Evolutionary conservation across 2,113 vertebrate species (phyloP).

Genomic region (Mastomys natalensis): DNA sequence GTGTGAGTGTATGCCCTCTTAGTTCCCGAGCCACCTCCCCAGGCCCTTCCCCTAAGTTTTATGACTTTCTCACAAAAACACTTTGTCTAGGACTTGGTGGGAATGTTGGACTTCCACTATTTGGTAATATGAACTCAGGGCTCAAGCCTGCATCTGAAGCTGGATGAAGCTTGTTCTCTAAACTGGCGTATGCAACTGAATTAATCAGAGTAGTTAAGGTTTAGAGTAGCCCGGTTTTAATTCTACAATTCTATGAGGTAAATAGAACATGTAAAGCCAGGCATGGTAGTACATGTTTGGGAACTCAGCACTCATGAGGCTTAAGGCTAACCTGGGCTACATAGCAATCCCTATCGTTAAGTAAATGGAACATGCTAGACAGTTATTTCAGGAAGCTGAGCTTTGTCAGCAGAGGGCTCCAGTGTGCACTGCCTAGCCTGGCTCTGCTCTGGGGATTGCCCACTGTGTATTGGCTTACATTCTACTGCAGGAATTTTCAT

Average conservation of each 20-base stretch:
- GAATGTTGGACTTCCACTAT: background rate
- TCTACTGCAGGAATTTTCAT: background rate
- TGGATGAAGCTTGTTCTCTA: slow-evolving; percentile 3
- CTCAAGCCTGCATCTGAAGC: background rate
- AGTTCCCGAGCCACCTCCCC: background rate
- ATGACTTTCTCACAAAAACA: background rate
- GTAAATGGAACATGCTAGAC: background rate
- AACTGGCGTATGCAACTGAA: background rate
- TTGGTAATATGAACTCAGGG: slow-evolving; percentile 34
- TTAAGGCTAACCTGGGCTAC: background rate
- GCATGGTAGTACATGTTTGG: too few species aligned
- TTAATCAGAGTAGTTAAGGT: background rate
- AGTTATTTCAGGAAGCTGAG: slow-evolving; percentile 11
- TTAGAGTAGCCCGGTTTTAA: background rate
- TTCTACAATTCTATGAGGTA: slow-evolving; percentile 26
- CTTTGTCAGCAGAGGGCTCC: background rate
- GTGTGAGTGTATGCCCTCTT: too few species aligned
- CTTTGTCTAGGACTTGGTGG: slow-evolving; percentile 38
- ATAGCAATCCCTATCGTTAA: background rate
- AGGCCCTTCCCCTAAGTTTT: background rate
- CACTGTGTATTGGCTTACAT: background rate
- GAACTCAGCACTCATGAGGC: background rate
- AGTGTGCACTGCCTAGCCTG: background rate
- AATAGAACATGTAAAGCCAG: background rate
- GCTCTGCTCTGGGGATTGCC: background rate